Base-by-base conservation (phyloP, 1,140 invertebrate species). In the Leptestheria dahalacensis region DNA sequence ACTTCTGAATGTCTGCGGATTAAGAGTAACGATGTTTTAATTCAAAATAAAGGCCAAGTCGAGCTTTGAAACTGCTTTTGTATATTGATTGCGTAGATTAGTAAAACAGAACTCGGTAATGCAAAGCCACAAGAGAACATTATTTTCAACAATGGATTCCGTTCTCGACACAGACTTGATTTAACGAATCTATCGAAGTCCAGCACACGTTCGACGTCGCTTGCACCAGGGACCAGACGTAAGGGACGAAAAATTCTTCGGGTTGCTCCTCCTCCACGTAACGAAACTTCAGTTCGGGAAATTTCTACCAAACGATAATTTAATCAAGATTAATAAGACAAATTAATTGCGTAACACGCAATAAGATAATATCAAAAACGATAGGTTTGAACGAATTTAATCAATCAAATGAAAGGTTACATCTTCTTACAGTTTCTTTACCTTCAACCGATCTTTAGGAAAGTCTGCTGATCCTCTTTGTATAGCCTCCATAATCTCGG, bases 191-290 rank as follows among this genome's bases (percentile, higher is more conserved):
- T 12, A 67, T 63, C 11, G 73, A 65, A 63, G 70, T 84, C 82
- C 89, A 94, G 72, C 88, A 84, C 20, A 95, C 75, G 47, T 84
- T 79, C 1, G 86, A 88, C 64, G 82, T 82, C 65, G 83, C 79
- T 65, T 80, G 86, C 24, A 94, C 85, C 51, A 99, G 76, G 11
- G 88, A 85, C 96, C 96, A 99, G 41, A 98, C 86, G 71, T 99
- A 99, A 9, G 96, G 96, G 67, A 97, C 92, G 74, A 99, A 99
- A 75, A 99, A 99, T 68, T 98, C 94, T 71, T 98, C 94, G 0
- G 95, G 96, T 61, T 91, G 85, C 62, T 97, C 94, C 74, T 99
- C 96, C 76, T 99, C 96, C 0, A 99, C 94, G 70, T 99, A 99
- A 65, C 94, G 91, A 74, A 98, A 99, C 72, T 97, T 98, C 48